Base-by-base conservation (phyloP, 2,113 vertebrate species). In the Sceloporus undulatus region DNA sequence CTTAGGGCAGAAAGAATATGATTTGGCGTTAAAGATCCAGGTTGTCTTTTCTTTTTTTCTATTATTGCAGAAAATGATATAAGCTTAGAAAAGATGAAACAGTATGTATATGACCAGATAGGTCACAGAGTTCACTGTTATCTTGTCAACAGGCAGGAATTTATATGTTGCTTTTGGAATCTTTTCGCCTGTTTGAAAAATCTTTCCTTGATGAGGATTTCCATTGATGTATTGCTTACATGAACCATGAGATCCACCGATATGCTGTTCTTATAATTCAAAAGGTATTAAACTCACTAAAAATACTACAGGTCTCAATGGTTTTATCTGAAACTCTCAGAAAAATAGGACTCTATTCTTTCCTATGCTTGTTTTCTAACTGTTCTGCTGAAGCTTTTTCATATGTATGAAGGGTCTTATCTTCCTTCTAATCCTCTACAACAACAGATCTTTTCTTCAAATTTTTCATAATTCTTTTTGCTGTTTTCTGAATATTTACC, bases 1-100 rank as follows among this genome's bases (percentile, higher is more conserved):
- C 16, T 0, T 0, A 0, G 48, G 82, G 74, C 11, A 68, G 0
- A 82, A 0, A 1, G 40, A 2, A 5, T 14, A 0, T 40, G 62
- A 59, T 27, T 52, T 0, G 85, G 0, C 7, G 14, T 9, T 85
- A 1, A 0, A 52, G 16, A 40, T 75, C 81, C 1, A 0, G 1
- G 7, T 0, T 5, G 62, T 34, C 52, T 48, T 29, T 11, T 71
- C 25, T 71, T 27, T 29, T 27, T 27, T 70, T 25, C 21, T 27
- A 71, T 84, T 54, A 65, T 21, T 38, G 9, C 56, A 71, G 5
- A 83, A 9, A 76, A 71, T 13, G 23, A 40, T 65, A 71, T 54
- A 52, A 18, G 34, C 38, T 85, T 19, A 16, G 23, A 81, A 62
- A n/a, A 48, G 40, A 18, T 29, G 10, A 21, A n/a, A 4, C 4